Evolutionary conservation across 2,797 vertebrate genomes (phyloP).

Genomic region (Rhincodon typus): DNA sequence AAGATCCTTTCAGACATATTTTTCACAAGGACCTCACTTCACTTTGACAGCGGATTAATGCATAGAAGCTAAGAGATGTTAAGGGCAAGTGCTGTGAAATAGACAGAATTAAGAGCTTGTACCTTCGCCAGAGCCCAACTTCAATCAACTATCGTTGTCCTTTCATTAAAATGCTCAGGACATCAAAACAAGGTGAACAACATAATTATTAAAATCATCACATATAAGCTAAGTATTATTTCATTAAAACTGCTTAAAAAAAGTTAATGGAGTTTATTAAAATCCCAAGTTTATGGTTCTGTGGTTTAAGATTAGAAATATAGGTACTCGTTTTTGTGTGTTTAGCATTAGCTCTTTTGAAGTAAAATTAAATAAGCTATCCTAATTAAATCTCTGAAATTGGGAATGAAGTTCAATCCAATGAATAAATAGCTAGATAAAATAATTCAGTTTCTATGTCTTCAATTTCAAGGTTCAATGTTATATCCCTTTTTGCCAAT

Average conservation of each 20-base stretch:
- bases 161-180: background rate
- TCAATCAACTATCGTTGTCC: background rate
- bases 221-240: background rate
- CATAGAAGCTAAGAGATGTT: background rate
- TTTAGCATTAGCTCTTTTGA: background rate
- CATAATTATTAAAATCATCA: background rate
- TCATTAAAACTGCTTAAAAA: background rate
- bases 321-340: too few species aligned
- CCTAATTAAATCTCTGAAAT: background rate
- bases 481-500: background rate
- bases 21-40: conserved; percentile 35
- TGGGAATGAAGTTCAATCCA: background rate
- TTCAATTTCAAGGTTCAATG: background rate
- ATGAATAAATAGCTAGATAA: background rate
- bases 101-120: conserved; percentile 4
- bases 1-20: conserved; percentile 23
- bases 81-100: conserved; percentile 1
- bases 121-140: background rate
- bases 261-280: background rate
- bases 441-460: background rate
- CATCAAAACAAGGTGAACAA: background rate
- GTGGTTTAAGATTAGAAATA: background rate
- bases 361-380: background rate
- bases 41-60: conserved; percentile 30
- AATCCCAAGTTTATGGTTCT: background rate